Base-by-base conservation (phyloP, 2,888 invertebrate genomes). In the Ophonus ardosiacus region DNA sequence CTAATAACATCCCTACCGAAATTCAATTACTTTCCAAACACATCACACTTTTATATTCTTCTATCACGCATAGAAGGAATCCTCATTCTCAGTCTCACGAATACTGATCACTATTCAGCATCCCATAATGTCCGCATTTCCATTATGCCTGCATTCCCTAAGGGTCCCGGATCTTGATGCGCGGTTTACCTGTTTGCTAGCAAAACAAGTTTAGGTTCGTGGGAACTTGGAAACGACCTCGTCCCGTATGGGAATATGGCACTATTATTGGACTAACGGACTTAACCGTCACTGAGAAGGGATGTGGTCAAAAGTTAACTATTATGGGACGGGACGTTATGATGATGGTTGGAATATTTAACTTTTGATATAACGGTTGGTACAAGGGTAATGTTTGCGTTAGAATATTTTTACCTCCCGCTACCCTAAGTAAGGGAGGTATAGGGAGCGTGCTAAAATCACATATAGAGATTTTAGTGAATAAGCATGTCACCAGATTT, bases 131-230 rank as follows among this genome's bases (percentile, higher is more conserved):
- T 13, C 8, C 43, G 13, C 31, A 68, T 40, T 68, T 43, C 43
- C 71, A 74, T 51, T 13, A 51, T 31, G 31, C 31, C 31, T 31
- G 6, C 31, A 13, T 51, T 13, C 43, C 43, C 13, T 51, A 8
- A 13, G 43, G 43, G 43, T 51, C 43, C 43, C 71, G 71, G 43
- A 43, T 74, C 10, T 43, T 13, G 43, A 74, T 74, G 71, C 43
- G 8, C 13, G n/a, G 17, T 74, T 74, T 74, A 74, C 71, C 71
- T 74, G 71, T 43, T 43, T 74, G 43, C 13, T 8, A 74, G 18
- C 43, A 74, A 74, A 74, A 74, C 71, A 74, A 74, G 71, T 74
- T 71, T 74, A 40, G 71, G 18, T 74, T 6, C 71, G 71, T 74
- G 71, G 71, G 71, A 74, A 74, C 40, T 17, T 51, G 43, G 43